Evolutionary conservation across 2,797 vertebrate genomes (phyloP).

Genomic region (Sphaeramia orbicularis): DNA sequence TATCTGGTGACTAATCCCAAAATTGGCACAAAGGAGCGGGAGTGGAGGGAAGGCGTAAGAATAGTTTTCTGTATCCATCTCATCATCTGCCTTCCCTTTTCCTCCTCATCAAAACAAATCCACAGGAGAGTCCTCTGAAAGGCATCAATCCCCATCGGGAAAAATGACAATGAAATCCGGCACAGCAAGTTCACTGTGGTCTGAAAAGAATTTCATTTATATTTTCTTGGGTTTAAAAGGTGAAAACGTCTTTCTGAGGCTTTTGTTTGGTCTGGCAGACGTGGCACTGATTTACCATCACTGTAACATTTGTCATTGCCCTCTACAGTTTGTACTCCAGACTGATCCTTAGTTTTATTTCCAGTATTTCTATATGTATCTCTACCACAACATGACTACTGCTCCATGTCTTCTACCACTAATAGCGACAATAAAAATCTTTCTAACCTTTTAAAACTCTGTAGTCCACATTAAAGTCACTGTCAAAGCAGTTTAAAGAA

Average conservation of each 20-base stretch:
- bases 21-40: conserved; percentile 65
- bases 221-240: conserved; percentile 5
- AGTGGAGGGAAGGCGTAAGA: conserved; percentile 43
- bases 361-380: neutral
- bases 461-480: no score
- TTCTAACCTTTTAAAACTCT: no score
- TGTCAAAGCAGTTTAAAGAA: no score
- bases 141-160: conserved; percentile 55
- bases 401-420: neutral
- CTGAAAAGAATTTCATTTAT: conserved; percentile 18
- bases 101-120: conserved; percentile 45
- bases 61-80: conserved; percentile 50
- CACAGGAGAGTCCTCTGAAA: conserved; percentile 51
- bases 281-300: conserved; percentile 31
- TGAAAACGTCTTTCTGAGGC: neutral
- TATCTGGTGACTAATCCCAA: conserved; percentile 83
- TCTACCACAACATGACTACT: neutral
- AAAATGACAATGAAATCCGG: conserved; percentile 47
- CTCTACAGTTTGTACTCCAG: conserved; percentile 9
- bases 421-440: no score
- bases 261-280: conserved; percentile 19
- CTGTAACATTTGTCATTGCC: neutral
- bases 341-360: neutral
- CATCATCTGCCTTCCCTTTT: conserved; percentile 37
- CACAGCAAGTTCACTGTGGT: conserved; percentile 35